These are phyloP conservation scores for Ovibos moschatus DNA, from an alignment of 2,113 vertebrate species.

Conservation along the genomic window DNA sequence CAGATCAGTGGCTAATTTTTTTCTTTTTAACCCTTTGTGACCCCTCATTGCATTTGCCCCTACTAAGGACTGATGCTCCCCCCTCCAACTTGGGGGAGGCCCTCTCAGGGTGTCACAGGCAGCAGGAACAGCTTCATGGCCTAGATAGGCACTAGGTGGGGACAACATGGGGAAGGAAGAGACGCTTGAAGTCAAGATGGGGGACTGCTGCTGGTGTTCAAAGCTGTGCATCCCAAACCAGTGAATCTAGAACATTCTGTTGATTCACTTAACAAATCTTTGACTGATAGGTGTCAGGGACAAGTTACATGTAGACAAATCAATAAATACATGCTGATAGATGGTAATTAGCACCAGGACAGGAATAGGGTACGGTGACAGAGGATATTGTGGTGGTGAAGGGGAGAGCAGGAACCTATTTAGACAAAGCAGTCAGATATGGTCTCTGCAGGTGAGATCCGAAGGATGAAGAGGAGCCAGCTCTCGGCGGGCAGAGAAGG, in stretches of 20 bases:
- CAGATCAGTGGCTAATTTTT: neutral
- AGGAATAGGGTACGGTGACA: neutral
- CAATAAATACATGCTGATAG: neutral
- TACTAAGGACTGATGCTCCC: neutral
- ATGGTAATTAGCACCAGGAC: neutral
- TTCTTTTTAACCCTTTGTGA: neutral
- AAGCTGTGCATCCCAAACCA: neutral
- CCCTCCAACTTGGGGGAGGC: neutral
- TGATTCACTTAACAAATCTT: conserved; percentile 11
- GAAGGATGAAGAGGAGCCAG: neutral
- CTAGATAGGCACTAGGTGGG: neutral
- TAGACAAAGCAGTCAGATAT: neutral
- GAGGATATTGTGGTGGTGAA: neutral
- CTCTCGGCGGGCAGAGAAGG: neutral
- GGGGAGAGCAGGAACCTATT: neutral
- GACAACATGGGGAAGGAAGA: neutral
- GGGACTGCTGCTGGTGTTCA: neutral
- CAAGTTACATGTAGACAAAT: neutral
- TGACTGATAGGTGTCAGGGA: neutral
- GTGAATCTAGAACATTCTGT: neutral
- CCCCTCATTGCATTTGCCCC: neutral
- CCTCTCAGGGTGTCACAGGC: neutral
- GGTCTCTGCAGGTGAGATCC: neutral
- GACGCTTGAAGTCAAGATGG: neutral
- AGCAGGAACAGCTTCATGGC: neutral